Evolutionary conservation across 2,113 vertebrate species (phyloP), one percentile per base, ranked within the genome.

Genomic region (Xiphias gladius): DNA sequence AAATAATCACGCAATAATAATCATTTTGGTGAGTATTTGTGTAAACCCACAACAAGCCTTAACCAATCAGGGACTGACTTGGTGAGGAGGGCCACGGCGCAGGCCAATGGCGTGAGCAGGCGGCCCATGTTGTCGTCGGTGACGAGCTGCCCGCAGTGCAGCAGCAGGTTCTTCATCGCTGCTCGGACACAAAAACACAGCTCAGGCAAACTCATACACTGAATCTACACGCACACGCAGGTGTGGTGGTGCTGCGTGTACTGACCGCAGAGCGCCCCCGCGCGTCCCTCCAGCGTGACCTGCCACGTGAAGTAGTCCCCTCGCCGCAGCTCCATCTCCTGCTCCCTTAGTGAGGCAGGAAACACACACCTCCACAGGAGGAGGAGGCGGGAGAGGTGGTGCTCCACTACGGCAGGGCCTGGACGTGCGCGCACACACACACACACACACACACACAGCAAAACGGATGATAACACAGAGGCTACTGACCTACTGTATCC

Each of bases 261-360:
- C 97, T 94, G 91, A 99, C 98, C 97, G 79, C 95, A 95, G 52
- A 99, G 96, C 9, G 97, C 97, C 84, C 97, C 98, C 20, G 97
- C 95, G n/a, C 98, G 96, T 63, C 97, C 96, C 94, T 98, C 97
- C 83, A 99, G 91, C 0, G 97, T 98, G 54, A 99, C 96, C 85
- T 99, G 97, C 98, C 98, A 99, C 0, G 98, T 99, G 80, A 99
- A 99, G 1, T 93, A 95, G 93, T 99, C 98, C 87, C 98, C 98
- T 63, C 97, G 91, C 8, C 92, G 95, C 76, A 96, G 96, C 91
- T 99, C 98, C 72, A 93, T 96, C 90, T 98, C 96, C 85, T 97
- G 91, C 79, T 99, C 98, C 84, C 96, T 96, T 43, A 96, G 87
- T 7, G 96, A 97, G 16, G 91, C 91, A 4, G 98, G 97, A 77